Conservation (phyloP, 2,888 invertebrate species). For the Pheosia tremula region DNA sequence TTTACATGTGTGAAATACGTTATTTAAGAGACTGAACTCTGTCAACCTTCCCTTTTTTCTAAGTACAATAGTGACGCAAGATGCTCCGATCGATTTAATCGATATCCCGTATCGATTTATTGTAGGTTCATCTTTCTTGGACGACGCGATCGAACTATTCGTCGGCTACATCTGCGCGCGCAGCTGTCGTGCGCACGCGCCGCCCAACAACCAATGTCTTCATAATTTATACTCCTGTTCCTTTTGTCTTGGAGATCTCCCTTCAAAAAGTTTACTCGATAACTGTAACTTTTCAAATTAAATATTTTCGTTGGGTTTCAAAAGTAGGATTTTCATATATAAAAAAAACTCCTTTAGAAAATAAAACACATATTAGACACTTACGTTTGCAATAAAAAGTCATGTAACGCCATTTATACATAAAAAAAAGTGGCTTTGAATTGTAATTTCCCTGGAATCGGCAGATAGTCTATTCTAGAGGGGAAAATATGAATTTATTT, state of each 20-base stretch:
- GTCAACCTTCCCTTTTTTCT: background rate
- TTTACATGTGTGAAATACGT: no score
- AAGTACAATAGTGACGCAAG: background rate
- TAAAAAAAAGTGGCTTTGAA: no score
- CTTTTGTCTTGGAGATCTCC: conserved; percentile 2
- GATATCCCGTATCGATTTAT: background rate
- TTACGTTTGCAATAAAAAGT: no score
- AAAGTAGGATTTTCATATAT: no score
- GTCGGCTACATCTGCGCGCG: conserved; percentile 52
- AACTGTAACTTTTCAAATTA: background rate
- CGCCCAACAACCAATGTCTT: background rate
- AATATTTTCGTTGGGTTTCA: no score
- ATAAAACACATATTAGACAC: no score
- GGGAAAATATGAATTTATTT: no score
- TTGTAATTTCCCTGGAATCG: no score
- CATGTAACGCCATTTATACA: no score
- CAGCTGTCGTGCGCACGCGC: conserved; percentile 57
- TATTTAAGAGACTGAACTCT: background rate
- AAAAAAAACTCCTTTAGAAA: no score
- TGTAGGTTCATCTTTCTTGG: background rate
- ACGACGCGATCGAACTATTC: background rate
- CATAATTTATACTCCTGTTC: conserved; percentile 1
- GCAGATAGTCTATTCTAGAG: no score
- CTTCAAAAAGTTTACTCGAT: background rate
- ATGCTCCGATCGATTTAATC: background rate